These are phyloP conservation scores for Sebastes hubbsi DNA, from an alignment of 2,797 vertebrate genomes.

Conservation along the genomic window DNA sequence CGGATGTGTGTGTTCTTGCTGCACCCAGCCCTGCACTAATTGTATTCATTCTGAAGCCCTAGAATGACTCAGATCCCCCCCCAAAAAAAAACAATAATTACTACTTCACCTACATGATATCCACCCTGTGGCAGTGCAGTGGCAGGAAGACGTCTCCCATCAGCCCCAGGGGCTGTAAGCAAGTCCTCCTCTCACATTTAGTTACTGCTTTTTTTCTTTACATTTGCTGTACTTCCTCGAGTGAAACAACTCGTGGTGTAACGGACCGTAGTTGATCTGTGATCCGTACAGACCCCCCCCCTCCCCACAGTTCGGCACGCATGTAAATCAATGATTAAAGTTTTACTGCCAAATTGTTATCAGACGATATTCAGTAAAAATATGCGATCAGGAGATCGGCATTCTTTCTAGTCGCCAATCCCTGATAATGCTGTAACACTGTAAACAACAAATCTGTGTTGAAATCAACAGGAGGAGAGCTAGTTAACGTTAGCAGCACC, in stretches of 20 bases:
- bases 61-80: conserved; percentile 53
- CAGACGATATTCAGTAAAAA: no score
- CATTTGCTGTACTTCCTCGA: not conserved
- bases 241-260: not conserved
- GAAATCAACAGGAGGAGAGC: no score
- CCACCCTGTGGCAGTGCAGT: conserved; percentile 29
- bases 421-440: no score
- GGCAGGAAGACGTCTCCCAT: conserved; percentile 31
- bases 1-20: conserved; percentile 18
- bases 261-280: no score
- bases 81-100: conserved; percentile 61
- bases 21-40: conserved; percentile 45
- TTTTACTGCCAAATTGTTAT: no score
- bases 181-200: not conserved
- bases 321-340: no score
- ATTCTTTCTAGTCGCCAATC: no score
- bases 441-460: no score
- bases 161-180: not conserved
- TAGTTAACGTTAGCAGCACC: no score
- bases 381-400: no score
- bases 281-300: no score
- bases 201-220: not conserved
- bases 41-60: conserved; percentile 54
- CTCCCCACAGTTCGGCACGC: fast-evolving
- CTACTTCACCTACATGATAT: conserved; percentile 49